Percentiles rank a stretch among this genome's conserved stretches.
Conservation (phyloP, 2,113 vertebrate species). For the Piaya cayana region DNA sequence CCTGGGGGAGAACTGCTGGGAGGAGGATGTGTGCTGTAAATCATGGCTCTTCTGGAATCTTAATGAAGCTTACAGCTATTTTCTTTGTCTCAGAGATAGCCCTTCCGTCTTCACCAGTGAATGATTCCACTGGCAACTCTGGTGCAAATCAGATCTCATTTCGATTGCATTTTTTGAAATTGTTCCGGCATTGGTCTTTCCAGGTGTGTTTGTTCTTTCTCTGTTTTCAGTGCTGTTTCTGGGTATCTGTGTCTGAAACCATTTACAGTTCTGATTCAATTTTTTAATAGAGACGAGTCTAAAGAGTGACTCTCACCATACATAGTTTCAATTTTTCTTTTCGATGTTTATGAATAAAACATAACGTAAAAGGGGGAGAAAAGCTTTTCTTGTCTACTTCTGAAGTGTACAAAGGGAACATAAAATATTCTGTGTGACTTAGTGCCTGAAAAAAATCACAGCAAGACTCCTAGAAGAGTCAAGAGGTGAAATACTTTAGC, state of each 20-base stretch:
- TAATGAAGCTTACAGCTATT: neutral
- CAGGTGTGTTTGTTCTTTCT: neutral
- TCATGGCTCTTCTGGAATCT: neutral
- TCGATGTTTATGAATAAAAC: slow-evolving; percentile 64
- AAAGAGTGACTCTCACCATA: slow-evolving; percentile 10
- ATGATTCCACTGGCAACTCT: neutral
- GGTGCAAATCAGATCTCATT: neutral
- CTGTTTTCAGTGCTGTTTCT: neutral
- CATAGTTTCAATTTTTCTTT: slow-evolving; percentile 58
- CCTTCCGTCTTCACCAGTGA: neutral
- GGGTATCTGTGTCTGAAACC: neutral
- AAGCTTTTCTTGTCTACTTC: slow-evolving; percentile 58
- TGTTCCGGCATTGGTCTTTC: neutral
- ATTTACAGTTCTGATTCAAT: slow-evolving; percentile 33
- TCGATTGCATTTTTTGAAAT: neutral
- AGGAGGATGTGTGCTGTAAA: neutral
- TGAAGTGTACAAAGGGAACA: slow-evolving; percentile 54
- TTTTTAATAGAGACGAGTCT: slow-evolving; percentile 35
- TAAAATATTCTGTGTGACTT: slow-evolving; percentile 62
- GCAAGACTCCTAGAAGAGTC: slow-evolving; percentile 50
- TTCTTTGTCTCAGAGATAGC: neutral
- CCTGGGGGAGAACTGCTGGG: neutral
- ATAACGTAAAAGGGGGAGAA: neutral
- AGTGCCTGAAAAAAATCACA: slow-evolving; percentile 54
- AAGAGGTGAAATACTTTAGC: slow-evolving; percentile 46